Percentiles rank a stretch among this genome's conserved stretches.
Conservation (phyloP, 2,888 invertebrate genomes). For the Dione juno region DNA sequence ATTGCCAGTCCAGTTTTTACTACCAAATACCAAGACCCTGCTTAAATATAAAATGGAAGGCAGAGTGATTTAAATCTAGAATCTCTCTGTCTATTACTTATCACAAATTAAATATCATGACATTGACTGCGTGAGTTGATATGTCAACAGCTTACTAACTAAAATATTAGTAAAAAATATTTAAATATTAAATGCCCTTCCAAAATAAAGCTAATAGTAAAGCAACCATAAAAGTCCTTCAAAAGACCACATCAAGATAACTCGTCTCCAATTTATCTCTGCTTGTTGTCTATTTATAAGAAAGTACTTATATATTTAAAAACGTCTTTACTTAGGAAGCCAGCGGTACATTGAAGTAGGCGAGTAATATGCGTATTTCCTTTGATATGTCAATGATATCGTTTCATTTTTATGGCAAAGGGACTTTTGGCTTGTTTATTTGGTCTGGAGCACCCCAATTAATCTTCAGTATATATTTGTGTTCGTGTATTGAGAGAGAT, state of each 20-base stretch:
- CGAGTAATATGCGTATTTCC: slow-evolving; percentile 49
- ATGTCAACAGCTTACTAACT: no score
- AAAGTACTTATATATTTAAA: slow-evolving; percentile 9
- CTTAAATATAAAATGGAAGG: no score
- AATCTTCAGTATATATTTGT: slow-evolving; percentile 34
- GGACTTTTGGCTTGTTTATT: slow-evolving; percentile 40
- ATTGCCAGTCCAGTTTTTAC: no score
- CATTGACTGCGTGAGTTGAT: no score
- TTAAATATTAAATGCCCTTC: neutral
- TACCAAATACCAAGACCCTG: no score
- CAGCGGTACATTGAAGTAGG: slow-evolving; percentile 31
- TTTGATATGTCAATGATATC: slow-evolving; percentile 44
- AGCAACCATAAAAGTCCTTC: neutral
- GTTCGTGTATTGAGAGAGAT: neutral
- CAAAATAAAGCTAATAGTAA: no score
- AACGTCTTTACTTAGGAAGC: neutral
- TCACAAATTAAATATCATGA: no score
- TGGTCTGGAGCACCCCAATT: slow-evolving; percentile 41
- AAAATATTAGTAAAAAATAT: neutral
- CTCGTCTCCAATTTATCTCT: neutral
- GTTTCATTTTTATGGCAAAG: slow-evolving; percentile 37
- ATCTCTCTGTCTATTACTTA: no score
- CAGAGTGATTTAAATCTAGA: no score
- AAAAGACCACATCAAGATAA: neutral
- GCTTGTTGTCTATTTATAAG: neutral